Evolutionary conservation across 2,797 vertebrate species (phyloP), one percentile per base, ranked within the genome.

Genomic region (Artibeus lituratus): DNA sequence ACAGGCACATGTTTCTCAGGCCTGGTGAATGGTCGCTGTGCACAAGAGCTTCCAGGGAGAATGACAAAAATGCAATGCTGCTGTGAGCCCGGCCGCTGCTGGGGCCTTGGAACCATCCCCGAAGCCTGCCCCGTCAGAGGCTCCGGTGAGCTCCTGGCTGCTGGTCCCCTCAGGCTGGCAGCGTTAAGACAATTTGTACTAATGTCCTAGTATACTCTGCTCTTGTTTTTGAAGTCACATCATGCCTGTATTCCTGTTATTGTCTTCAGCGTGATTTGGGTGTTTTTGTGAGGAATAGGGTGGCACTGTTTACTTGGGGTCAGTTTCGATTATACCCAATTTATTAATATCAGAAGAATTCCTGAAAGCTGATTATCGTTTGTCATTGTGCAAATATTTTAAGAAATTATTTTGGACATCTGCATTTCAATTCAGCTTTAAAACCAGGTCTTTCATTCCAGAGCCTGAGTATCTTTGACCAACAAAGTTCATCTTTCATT

Each of bases 71-170:
- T 99, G 98, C 99, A 99, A 91, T 99, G 99, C 94, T 99, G 99
- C 97, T 99, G 99, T 14, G 99, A 99, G 84, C 98, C 99, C 0
- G 99, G 99, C 0, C 99, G 99, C 92, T 99, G 99, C 98, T 99
- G 99, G 99, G 99, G 99, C 35, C 69, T 99, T 0, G 99, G 99
- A 19, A 99, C 99, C 96, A 98, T 99, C 39, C 99, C 99, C 0
- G 99, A 99, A 98, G 99, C 99, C 99, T 99, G 99, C 88, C 99
- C 99, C 0, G 99, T 99, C 78, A 98, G 99, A 35, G 99, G 99
- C 0, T 99, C 99, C 0, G 99, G 99, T 99, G 96, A 95, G 97
- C 65, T 29, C 14, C 29, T 4, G 19, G 1, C n/a, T 32, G n/a
- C 72, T 37, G 2, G 26, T 39, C 53, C n/a, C 26, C 47, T 69